Percentiles rank a stretch among this genome's conserved stretches.
These are phyloP conservation scores for Marronus borbonicus DNA, from an alignment of 2,888 invertebrate genomes.

Conservation along the genomic window DNA sequence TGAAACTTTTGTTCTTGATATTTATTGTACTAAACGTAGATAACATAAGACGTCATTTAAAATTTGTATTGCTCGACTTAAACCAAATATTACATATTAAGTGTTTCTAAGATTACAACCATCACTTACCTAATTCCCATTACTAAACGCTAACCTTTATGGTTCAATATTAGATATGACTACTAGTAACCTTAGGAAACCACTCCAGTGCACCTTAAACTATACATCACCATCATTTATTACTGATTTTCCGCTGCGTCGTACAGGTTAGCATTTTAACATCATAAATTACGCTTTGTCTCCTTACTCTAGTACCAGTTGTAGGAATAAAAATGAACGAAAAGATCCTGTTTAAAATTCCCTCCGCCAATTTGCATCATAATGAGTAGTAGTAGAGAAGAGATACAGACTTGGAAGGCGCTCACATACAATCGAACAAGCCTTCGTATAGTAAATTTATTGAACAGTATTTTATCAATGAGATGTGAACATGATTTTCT, in stretches of 20 bases:
- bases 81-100: no score
- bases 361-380: constrained; percentile 42
- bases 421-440: constrained; percentile 29
- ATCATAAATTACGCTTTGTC: constrained; percentile 42
- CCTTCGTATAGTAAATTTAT: constrained; percentile 41
- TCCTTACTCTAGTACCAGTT: constrained; percentile 8
- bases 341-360: constrained; percentile 40
- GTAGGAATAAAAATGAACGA: constrained; percentile 39
- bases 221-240: constrained; percentile 31
- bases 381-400: constrained; percentile 43
- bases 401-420: constrained; percentile 4
- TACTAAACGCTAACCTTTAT: no score
- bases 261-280: constrained; percentile 38
- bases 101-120: no score
- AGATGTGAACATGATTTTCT: constrained; percentile 45
- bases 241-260: constrained; percentile 28
- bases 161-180: no score
- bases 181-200: background rate
- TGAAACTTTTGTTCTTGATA: no score
- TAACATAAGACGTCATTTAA: no score
- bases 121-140: no score
- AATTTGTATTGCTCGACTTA: no score
- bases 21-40: no score
- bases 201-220: background rate
- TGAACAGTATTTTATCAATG: constrained; percentile 50